Conservation (phyloP, 2,113 vertebrate genomes). For the Typhlomys cinereus region DNA sequence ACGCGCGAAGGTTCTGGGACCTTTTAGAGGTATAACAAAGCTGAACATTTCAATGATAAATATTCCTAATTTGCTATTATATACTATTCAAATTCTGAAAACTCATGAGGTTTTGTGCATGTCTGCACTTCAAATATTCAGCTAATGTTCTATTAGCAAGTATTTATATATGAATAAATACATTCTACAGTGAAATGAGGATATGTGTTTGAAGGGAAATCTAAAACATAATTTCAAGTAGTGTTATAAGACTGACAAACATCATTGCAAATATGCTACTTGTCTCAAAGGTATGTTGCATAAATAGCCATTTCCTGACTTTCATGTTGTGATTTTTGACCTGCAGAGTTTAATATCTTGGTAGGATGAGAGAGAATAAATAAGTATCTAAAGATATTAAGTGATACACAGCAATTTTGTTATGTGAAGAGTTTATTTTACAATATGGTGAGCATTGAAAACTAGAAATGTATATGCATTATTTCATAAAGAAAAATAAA, state of each 20-base stretch:
- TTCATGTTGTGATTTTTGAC: slow-evolving; percentile 54
- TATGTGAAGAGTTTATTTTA: slow-evolving; percentile 6
- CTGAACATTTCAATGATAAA: neutral
- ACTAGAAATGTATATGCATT: slow-evolving; percentile 62
- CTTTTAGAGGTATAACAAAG: neutral
- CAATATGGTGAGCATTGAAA: slow-evolving; percentile 63
- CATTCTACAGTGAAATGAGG: neutral
- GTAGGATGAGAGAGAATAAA: slow-evolving; percentile 50
- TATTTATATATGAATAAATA: slow-evolving; percentile 5
- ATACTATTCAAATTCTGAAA: slow-evolving; percentile 1
- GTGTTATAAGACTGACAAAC: neutral
- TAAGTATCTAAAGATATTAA: slow-evolving; percentile 25
- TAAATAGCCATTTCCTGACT: slow-evolving; percentile 35
- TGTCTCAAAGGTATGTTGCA: slow-evolving; percentile 9
- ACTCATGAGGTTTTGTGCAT: neutral
- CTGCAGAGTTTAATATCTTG: slow-evolving; percentile 52
- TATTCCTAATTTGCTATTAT: slow-evolving; percentile 9
- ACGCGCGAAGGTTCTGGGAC: neutral
- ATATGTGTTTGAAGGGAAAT: slow-evolving; percentile 33
- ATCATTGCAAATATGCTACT: slow-evolving; percentile 25
- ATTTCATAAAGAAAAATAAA: slow-evolving; percentile 78
- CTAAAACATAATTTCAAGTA: slow-evolving; percentile 15
- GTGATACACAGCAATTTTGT: neutral
- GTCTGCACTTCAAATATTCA: slow-evolving; percentile 13
- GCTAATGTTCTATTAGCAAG: neutral